Conservation (phyloP, 2,888 invertebrate genomes). For the Auanema freiburgensis region DNA sequence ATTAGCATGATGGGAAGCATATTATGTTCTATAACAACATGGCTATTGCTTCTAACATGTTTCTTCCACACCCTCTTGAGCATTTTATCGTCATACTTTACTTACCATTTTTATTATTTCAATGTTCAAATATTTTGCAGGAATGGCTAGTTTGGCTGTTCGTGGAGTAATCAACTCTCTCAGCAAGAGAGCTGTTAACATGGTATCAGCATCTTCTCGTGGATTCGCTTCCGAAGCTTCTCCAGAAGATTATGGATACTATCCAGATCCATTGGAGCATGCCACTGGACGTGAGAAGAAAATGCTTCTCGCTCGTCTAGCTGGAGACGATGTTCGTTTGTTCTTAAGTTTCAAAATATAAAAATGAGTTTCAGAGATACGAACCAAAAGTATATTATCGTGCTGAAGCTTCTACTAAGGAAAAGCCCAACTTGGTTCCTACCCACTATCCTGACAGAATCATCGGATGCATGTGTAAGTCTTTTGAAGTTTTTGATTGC, state of each 20-base stretch:
- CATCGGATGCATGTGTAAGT: slow-evolving; percentile 85
- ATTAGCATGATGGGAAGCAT: too few species aligned
- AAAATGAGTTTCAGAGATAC: slow-evolving; percentile 53
- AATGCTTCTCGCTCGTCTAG: slow-evolving; percentile 81
- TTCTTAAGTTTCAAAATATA: neutral
- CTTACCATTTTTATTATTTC: too few species aligned
- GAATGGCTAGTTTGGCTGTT: slow-evolving; percentile 51
- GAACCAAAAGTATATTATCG: slow-evolving; percentile 64
- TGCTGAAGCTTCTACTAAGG: slow-evolving; percentile 75
- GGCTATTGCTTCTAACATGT: too few species aligned
- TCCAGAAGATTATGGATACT: slow-evolving; percentile 63
- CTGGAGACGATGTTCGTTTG: slow-evolving; percentile 78
- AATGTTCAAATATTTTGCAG: too few species aligned
- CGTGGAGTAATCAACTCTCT: slow-evolving; percentile 41
- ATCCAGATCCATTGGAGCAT: slow-evolving; percentile 84
- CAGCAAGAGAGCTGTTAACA: slow-evolving; percentile 36
- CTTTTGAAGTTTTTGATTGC: slow-evolving; percentile 9
- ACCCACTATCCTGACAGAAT: slow-evolving; percentile 86
- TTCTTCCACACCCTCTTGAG: too few species aligned
- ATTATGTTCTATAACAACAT: too few species aligned
- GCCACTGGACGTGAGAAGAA: slow-evolving; percentile 89
- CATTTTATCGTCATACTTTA: too few species aligned
- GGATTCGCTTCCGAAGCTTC: slow-evolving; percentile 58
- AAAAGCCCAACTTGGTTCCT: slow-evolving; percentile 83
- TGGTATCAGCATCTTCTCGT: slow-evolving; percentile 32